These are phyloP conservation scores for Onychomys arenicola DNA, from an alignment of 2,797 vertebrate species.

Conservation along the genomic window DNA sequence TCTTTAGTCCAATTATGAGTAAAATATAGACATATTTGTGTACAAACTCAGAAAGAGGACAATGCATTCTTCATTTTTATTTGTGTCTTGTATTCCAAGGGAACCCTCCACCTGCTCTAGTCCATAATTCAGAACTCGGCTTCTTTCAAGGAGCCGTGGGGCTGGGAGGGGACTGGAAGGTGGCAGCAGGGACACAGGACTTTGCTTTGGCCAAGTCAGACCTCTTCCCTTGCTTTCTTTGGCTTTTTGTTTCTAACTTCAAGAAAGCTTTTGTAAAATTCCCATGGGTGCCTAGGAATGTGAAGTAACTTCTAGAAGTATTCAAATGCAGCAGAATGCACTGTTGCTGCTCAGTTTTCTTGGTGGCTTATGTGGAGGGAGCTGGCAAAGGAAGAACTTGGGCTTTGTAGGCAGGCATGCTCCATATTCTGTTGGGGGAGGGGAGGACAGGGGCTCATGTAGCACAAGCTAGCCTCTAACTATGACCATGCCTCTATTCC, in stretches of 20 bases:
- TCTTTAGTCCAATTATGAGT: constrained; percentile 67
- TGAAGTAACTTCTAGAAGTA: not conserved
- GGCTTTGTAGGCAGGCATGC: not conserved
- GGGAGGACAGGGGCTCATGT: not conserved
- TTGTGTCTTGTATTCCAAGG: constrained; percentile 41
- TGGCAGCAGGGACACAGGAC: not conserved
- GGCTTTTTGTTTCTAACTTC: constrained; percentile 1
- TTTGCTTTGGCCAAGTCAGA: not conserved
- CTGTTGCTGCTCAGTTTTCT: not conserved
- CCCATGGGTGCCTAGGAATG: not conserved
- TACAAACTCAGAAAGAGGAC: not conserved
- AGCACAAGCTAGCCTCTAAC: not conserved
- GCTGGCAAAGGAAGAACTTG: not conserved
- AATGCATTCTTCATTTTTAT: constrained; percentile 47
- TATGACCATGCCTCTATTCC: not conserved
- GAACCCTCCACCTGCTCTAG: not conserved
- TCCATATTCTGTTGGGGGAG: not conserved
- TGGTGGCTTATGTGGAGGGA: not conserved
- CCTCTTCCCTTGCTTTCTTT: constrained; percentile 8
- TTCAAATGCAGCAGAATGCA: constrained; percentile 32
- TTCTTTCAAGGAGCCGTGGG: not conserved
- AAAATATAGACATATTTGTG: constrained; percentile 69
- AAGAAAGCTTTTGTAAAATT: not conserved
- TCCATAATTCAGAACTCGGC: constrained; percentile 1
- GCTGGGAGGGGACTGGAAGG: not conserved